These are phyloP conservation scores for Anoplolepis gracilipes DNA, from an alignment of 1,140 invertebrate species.

Conservation along the genomic window DNA sequence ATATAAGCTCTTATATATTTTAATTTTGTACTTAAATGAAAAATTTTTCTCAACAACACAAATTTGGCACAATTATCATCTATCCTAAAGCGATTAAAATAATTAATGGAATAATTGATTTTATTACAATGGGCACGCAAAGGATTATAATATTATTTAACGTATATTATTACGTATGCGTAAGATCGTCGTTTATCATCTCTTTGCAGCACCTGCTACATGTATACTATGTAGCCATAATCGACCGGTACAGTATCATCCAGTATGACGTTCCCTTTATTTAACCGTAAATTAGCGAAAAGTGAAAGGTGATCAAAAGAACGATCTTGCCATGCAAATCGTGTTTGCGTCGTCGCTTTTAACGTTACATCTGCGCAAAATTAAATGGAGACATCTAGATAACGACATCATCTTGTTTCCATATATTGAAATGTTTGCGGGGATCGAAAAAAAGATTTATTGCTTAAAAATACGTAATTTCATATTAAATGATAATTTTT, in stretches of 20 bases:
- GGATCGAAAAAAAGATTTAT: not conserved
- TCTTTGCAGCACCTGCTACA: conserved; percentile 26
- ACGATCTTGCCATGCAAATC: conserved; percentile 44
- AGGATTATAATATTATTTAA: conserved; percentile 17
- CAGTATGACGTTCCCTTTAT: conserved; percentile 47
- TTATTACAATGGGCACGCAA: conserved; percentile 9
- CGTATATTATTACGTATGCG: not conserved
- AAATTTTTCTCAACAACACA: not conserved
- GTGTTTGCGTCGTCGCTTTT: conserved; percentile 16
- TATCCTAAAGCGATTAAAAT: not conserved
- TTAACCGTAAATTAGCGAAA: conserved; percentile 51
- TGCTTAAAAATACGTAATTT: conserved; percentile 3
- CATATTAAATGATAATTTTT: not conserved
- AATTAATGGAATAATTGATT: conserved; percentile 34
- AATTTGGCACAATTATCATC: not conserved
- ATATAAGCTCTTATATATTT: not conserved
- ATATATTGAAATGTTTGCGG: not conserved
- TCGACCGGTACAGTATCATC: conserved; percentile 11
- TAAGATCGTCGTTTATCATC: conserved; percentile 33
- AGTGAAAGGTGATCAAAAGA: conserved; percentile 53
- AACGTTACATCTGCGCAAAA: conserved; percentile 51
- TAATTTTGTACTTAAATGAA: not conserved
- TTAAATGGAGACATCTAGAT: conserved; percentile 56
- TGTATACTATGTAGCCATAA: conserved; percentile 12
- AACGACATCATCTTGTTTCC: conserved; percentile 22